These are phyloP conservation scores for Marmota flaviventris DNA, from an alignment of 2,113 vertebrate species.

Conservation along the genomic window DNA sequence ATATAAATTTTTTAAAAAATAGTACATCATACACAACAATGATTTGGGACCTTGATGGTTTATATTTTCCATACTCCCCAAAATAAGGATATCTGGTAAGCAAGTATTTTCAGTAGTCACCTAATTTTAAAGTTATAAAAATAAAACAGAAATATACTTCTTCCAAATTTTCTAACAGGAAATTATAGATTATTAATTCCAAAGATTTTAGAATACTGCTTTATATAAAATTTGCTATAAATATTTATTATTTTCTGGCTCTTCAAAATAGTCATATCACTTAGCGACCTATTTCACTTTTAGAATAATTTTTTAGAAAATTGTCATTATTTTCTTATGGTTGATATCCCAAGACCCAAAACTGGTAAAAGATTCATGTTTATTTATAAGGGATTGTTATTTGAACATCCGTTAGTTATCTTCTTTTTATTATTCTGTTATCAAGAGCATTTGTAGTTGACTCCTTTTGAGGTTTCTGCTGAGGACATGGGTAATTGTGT, in stretches of 20 bases:
- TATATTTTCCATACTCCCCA: not conserved
- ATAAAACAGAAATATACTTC: not conserved
- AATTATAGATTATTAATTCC: not conserved
- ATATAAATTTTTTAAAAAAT: not conserved
- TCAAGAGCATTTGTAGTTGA: not conserved
- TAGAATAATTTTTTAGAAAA: not conserved
- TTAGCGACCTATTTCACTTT: not conserved
- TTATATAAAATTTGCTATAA: not conserved
- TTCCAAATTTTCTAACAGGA: not conserved
- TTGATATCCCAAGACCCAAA: not conserved
- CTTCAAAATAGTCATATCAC: conserved; percentile 4
- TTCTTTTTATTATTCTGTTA: not conserved
- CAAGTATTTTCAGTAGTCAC: not conserved
- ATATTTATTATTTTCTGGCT: not conserved
- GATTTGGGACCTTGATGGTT: not conserved
- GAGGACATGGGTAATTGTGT: not conserved
- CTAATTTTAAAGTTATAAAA: not conserved
- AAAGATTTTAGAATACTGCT: not conserved
- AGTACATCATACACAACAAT: not conserved
- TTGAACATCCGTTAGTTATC: not conserved
- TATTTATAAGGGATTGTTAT: not conserved
- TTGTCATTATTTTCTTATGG: not conserved
- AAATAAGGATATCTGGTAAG: not conserved
- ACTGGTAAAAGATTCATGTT: not conserved
- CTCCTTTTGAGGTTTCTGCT: not conserved